These are phyloP conservation scores for Ladona fulva DNA, from an alignment of 1,140 invertebrate species.

Conservation along the genomic window DNA sequence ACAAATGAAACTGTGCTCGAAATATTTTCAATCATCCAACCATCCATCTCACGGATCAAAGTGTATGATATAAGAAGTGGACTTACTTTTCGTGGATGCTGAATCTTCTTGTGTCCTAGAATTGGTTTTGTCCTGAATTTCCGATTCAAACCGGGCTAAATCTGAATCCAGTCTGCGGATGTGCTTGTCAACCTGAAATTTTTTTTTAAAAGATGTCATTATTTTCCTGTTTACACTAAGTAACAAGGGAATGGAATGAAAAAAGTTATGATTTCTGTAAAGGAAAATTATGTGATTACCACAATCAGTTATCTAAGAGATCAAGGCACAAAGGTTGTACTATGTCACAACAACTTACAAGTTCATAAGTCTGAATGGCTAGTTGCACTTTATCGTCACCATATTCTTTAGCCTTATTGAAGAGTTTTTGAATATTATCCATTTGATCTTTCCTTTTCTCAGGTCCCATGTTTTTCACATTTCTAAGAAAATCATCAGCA, in stretches of 20 bases:
- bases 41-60: too few relatives aligned
- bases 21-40: too few relatives aligned
- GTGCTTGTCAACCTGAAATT: conserved; percentile 79
- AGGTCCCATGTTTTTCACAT: conserved; percentile 47
- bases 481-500: conserved; percentile 73
- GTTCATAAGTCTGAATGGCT: conserved; percentile 95
- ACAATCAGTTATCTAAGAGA: too few relatives aligned
- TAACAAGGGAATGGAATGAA: too few relatives aligned
- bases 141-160: conserved; percentile 89
- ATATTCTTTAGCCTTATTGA: conserved; percentile 86
- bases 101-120: conserved; percentile 37
- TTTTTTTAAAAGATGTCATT: not conserved
- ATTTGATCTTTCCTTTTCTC: conserved; percentile 79
- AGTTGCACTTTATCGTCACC: conserved; percentile 96
- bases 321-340: too few relatives aligned
- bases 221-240: too few relatives aligned
- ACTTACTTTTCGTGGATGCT: conserved; percentile 33
- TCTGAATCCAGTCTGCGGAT: conserved; percentile 92
- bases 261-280: too few relatives aligned
- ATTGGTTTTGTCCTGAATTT: conserved; percentile 90
- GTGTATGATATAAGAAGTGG: too few relatives aligned
- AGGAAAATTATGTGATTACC: too few relatives aligned
- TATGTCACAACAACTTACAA: conserved; percentile 43
- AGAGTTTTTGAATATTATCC: conserved; percentile 73
- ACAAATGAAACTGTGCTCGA: too few relatives aligned